Evolutionary conservation across 1,140 invertebrate species (phyloP), one percentile per base, ranked within the genome.

Genomic region (Sycophaga agraensis): DNA sequence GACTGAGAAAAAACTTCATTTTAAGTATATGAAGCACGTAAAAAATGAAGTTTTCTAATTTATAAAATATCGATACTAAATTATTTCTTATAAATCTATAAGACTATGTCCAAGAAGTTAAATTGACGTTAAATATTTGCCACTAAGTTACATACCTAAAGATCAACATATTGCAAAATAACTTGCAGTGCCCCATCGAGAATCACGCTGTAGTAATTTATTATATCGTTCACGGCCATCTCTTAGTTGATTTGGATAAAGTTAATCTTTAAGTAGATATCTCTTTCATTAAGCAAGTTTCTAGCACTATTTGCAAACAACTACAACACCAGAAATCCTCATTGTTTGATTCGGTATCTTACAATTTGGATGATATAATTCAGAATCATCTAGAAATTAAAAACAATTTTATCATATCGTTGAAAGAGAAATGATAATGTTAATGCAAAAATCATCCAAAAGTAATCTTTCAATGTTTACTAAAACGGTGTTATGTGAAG

Each of bases 381-480:
- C 66, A 19, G 45, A 54, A 3, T 66, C 70, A 40, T 65, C 59
- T 12, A 61, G 61, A 63, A 9, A 51, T 66, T n/a, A 69, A 71
- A 8, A 76, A 78, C 22, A 74, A 73, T n/a, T 68, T 75, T 0
- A 80, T 11, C 76, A 77, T 19, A 82, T 82, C 53, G 39, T 81
- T 2, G 78, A 77, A 31, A 79, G 80, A 0, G 79, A 82, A 34
- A 79, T 78, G 0, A 71, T 82, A 4, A 70, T 79, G 17, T 45
- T 81, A 1, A 35, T 75, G 12, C 76, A 72, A 57, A 82, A 80
- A 17, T 77, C 79, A 9, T 78, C 78, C 0, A 79, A 82, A 55
- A 80, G 78, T 17, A 81, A 82, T 66, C 54, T 80, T 2, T 82
- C 79, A 37, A 77, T 79, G 1, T 80, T 81, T 11, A 82, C 80